Percentiles rank a stretch among this genome's conserved stretches.
Conservation (phyloP, 2,113 vertebrate genomes). For the Melanostigma gelatinosum region DNA sequence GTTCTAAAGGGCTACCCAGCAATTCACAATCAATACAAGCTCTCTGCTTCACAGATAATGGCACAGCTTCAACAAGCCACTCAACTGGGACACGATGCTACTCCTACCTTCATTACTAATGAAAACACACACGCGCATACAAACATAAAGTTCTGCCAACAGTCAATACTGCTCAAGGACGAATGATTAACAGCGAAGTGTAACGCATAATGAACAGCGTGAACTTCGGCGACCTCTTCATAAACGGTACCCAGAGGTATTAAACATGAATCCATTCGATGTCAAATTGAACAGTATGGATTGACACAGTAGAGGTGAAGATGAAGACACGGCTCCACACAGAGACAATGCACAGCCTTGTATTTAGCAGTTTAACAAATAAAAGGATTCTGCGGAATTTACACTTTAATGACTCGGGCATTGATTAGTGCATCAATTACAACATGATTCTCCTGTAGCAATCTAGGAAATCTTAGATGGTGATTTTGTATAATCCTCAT, state of each 20-base stretch:
- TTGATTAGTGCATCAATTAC: conserved; percentile 36
- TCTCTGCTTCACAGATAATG: conserved; percentile 15
- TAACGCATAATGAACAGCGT: conserved; percentile 1
- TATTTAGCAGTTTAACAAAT: conserved; percentile 32
- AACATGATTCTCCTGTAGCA: background rate
- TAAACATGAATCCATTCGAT: background rate
- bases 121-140: background rate
- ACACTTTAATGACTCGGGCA: conserved; percentile 16
- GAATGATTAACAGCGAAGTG: conserved; percentile 8
- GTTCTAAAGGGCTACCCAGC: conserved; percentile 11
- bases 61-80: conserved; percentile 17
- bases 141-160: background rate
- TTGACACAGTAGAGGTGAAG: background rate
- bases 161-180: conserved; percentile 8
- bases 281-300: background rate
- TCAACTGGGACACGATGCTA: background rate
- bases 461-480: conserved; percentile 14
- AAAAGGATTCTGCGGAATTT: conserved; percentile 6
- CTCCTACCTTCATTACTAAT: background rate
- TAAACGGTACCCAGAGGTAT: background rate
- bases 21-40: conserved; percentile 41
- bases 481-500: conserved; percentile 34
- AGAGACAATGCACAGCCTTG: background rate
- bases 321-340: background rate
- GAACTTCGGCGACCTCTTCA: conserved; percentile 10